Evolutionary conservation across 2,113 vertebrate species (phyloP).

Genomic region (Mobula birostris): DNA sequence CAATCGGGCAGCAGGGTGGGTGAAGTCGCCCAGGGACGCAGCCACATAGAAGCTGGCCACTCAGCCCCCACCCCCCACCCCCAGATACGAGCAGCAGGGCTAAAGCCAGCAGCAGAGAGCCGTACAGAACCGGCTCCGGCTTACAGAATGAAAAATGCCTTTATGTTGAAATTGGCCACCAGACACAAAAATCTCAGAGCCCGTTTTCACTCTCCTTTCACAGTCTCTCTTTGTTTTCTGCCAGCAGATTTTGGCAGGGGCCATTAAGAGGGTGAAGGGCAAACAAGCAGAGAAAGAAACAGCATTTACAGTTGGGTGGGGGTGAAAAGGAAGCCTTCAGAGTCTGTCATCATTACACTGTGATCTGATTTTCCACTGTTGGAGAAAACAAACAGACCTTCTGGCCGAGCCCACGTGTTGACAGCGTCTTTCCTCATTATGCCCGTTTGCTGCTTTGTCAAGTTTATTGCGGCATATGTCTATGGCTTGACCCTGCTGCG

Average conservation of each 20-base stretch:
- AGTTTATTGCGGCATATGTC: neutral
- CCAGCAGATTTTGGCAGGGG: slow-evolving; percentile 4
- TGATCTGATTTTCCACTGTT: neutral
- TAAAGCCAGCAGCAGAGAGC: neutral
- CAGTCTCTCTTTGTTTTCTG: slow-evolving; percentile 6
- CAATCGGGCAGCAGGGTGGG: too few species aligned
- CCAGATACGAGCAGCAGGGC: neutral
- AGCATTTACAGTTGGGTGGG: too few species aligned
- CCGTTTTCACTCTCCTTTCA: neutral
- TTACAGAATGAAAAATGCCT: neutral
- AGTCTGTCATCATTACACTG: neutral
- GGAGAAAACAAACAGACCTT: neutral
- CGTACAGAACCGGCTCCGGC: neutral
- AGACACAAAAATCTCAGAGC: neutral
- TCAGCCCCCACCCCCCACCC: too few species aligned
- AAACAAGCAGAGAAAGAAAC: neutral
- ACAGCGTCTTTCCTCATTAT: neutral
- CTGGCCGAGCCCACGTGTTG: neutral
- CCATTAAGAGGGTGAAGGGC: neutral
- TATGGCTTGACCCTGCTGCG: neutral
- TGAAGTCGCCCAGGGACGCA: too few species aligned
- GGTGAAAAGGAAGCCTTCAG: neutral
- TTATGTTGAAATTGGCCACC: neutral
- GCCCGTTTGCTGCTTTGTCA: neutral
- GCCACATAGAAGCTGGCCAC: too few species aligned